Conservation (phyloP, 2,888 invertebrate species). For the Amiota mariae region DNA sequence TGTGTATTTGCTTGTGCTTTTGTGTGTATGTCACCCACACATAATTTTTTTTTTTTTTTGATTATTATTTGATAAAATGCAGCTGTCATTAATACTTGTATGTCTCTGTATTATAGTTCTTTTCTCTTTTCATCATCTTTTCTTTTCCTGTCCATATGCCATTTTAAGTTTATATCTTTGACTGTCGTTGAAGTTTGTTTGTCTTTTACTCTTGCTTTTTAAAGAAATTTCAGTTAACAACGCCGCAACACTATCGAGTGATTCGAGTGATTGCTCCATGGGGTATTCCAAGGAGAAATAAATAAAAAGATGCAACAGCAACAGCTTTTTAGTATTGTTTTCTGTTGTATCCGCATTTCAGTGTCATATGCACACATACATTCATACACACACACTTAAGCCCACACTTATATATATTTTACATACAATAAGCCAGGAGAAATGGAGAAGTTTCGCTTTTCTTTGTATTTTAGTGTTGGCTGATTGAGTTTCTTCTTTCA, state of each 20-base stretch:
- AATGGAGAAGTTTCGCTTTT: slow-evolving; percentile 15
- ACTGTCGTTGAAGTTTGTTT: no score
- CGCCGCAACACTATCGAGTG: slow-evolving; percentile 34
- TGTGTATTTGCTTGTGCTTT: slow-evolving; percentile 64
- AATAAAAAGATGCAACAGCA: slow-evolving; percentile 38
- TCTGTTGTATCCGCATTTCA: slow-evolving; percentile 66
- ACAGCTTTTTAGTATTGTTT: slow-evolving; percentile 47
- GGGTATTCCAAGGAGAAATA: slow-evolving; percentile 52
- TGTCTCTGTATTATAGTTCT: not conserved
- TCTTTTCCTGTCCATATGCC: slow-evolving; percentile 28
- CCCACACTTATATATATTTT: no score
- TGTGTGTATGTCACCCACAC: slow-evolving; percentile 1
- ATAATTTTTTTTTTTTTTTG: slow-evolving; percentile 28
- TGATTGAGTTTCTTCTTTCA: no score
- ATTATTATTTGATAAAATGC: slow-evolving; percentile 55
- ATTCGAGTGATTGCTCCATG: slow-evolving; percentile 64
- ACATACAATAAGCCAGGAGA: no score
- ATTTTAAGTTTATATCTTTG: not conserved
- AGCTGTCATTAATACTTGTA: slow-evolving; percentile 59
- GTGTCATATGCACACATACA: slow-evolving; percentile 34
- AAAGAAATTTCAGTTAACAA: not conserved
- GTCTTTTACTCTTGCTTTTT: not conserved
- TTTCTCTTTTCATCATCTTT: slow-evolving; percentile 39
- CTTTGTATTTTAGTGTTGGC: not conserved
- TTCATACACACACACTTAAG: no score